Percentiles rank a stretch among this genome's conserved stretches.
These are phyloP conservation scores for Tribolium castaneum DNA, from an alignment of 1,140 invertebrate genomes.

Conservation along the genomic window DNA sequence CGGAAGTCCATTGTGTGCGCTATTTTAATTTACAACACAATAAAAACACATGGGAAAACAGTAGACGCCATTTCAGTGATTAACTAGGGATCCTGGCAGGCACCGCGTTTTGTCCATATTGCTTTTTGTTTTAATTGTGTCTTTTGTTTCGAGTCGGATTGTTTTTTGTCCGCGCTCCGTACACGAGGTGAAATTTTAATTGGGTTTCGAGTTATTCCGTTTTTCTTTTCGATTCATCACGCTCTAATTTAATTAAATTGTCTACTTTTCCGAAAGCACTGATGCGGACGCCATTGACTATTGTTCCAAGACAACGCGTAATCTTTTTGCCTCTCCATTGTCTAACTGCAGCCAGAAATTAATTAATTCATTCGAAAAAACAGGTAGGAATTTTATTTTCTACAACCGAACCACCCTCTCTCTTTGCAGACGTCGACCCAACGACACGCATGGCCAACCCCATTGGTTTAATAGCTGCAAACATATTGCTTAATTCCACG, in stretches of 20 bases:
- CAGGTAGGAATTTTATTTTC: conserved; percentile 8
- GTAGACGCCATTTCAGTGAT: conserved; percentile 66
- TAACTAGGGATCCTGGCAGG: conserved; percentile 63
- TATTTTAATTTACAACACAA: conserved; percentile 66
- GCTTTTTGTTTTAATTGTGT: conserved; percentile 64
- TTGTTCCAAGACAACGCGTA: conserved; percentile 11
- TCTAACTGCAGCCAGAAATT: not conserved
- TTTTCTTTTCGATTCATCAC: conserved; percentile 53
- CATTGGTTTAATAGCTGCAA: conserved; percentile 57
- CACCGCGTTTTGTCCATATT: conserved; percentile 60
- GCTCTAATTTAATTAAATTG: conserved; percentile 56
- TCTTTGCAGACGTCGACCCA: no score
- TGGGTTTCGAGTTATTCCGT: conserved; percentile 59
- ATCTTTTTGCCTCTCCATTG: not conserved
- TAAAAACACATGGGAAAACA: conserved; percentile 66
- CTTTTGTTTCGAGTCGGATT: conserved; percentile 61
- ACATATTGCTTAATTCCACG: conserved; percentile 60
- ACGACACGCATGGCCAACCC: conserved; percentile 54
- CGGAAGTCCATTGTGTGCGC: conserved; percentile 61
- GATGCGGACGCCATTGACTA: conserved; percentile 2
- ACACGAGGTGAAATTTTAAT: conserved; percentile 61
- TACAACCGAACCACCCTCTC: conserved; percentile 5
- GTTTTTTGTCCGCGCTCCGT: conserved; percentile 60
- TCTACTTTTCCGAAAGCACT: conserved; percentile 44
- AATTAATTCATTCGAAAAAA: conserved; percentile 9